These are phyloP conservation scores for Holcopasites calliopsidis DNA, from an alignment of 1,140 invertebrate species.

Conservation along the genomic window DNA sequence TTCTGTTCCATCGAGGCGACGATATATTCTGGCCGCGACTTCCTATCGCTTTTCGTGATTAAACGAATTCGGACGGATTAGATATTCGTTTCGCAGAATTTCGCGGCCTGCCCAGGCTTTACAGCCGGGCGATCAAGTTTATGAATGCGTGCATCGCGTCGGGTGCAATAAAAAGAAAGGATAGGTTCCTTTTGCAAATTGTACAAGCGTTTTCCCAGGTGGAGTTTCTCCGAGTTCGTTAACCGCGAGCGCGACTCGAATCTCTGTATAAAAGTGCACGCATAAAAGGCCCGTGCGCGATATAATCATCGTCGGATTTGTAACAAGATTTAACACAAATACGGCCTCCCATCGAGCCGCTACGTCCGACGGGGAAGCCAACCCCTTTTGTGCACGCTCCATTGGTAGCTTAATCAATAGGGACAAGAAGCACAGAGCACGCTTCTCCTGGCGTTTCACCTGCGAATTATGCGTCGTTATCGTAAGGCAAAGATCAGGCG, in stretches of 20 bases:
- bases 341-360: slow-evolving; percentile 57
- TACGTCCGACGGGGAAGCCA: slow-evolving; percentile 50
- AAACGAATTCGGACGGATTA: too few relatives aligned
- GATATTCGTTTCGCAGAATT: neutral
- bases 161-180: neutral
- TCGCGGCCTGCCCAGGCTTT: neutral
- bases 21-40: too few relatives aligned
- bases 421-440: slow-evolving; percentile 49
- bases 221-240: slow-evolving; percentile 24
- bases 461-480: neutral
- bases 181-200: neutral
- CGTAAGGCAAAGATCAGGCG: neutral
- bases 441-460: neutral
- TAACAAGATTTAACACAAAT: slow-evolving; percentile 66
- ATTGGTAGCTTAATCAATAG: slow-evolving; percentile 58
- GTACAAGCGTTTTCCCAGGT: neutral
- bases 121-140: too few relatives aligned
- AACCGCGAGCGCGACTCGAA: neutral
- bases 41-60: too few relatives aligned
- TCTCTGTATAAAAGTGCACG: neutral
- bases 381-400: slow-evolving; percentile 40
- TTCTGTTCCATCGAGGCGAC: slow-evolving; percentile 15
- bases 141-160: neutral
- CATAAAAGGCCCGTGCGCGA: neutral
- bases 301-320: slow-evolving; percentile 59